Conservation (phyloP, 2,797 vertebrate genomes). For the Sebastes glaucus region DNA sequence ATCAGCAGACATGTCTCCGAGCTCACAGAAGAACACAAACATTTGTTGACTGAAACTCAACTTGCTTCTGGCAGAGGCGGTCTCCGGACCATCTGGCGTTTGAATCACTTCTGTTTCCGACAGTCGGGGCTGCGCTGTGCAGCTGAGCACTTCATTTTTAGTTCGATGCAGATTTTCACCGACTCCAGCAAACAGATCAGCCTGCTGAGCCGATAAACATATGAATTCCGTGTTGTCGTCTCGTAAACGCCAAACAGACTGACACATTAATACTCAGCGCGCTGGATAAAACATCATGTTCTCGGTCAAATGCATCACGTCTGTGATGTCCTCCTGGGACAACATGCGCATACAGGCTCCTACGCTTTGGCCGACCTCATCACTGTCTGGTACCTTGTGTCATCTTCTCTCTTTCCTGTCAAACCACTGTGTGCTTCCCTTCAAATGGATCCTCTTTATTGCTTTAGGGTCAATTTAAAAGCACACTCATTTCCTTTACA, state of each 20-base stretch:
- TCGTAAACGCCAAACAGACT: background rate
- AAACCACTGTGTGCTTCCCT: background rate
- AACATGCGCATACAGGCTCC: background rate
- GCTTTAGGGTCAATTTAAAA: background rate
- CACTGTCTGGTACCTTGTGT: background rate
- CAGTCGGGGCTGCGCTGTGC: background rate
- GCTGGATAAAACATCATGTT: slow-evolving; percentile 5
- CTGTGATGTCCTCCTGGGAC: background rate
- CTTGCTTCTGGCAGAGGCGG: slow-evolving; percentile 14
- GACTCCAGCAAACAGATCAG: background rate
- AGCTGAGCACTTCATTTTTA: slow-evolving; percentile 20
- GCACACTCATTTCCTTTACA: no score
- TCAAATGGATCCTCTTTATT: background rate
- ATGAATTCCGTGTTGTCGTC: background rate
- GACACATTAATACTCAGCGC: background rate
- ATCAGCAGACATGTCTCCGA: background rate
- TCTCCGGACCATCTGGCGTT: slow-evolving; percentile 53
- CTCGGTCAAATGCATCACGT: slow-evolving; percentile 12
- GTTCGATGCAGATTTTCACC: background rate
- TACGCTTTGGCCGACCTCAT: background rate
- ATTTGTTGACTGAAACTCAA: slow-evolving; percentile 45
- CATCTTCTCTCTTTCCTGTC: background rate
- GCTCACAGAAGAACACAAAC: slow-evolving; percentile 19
- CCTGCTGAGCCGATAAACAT: background rate
- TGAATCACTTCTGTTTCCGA: slow-evolving; percentile 37